These are phyloP conservation scores for Galerucella calmariensis DNA, from an alignment of 2,888 invertebrate species.

Conservation along the genomic window DNA sequence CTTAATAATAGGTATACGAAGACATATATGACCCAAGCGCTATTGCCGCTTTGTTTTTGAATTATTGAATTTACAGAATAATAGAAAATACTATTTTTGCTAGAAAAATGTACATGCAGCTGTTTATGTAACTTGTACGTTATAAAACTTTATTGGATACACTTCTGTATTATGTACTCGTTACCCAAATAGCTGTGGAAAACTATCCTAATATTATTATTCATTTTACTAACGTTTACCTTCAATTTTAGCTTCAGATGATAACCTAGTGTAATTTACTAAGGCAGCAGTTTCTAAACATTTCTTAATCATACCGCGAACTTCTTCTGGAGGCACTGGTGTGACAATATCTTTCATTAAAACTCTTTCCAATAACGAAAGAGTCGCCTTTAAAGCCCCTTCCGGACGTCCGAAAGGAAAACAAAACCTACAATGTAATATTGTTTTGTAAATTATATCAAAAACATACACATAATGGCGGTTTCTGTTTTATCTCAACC, in stretches of 20 bases:
- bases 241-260: conserved; percentile 97
- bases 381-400: conserved; percentile 95
- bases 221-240: conserved; percentile 70
- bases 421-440: conserved; percentile 76
- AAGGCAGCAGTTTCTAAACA: conserved; percentile 98
- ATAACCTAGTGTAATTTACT: conserved; percentile 95
- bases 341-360: conserved; percentile 99
- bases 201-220: background rate
- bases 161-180: too few species aligned
- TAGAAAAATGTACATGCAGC: too few species aligned
- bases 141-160: too few species aligned
- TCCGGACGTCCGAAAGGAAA: conserved; percentile 99
- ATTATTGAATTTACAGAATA: too few species aligned
- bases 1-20: too few species aligned
- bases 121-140: too few species aligned
- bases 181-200: background rate
- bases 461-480: background rate
- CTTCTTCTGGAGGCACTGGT: conserved; percentile 95
- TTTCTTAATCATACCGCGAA: conserved; percentile 94
- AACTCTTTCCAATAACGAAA: conserved; percentile 95
- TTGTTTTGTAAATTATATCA: background rate
- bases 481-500: background rate
- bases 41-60: too few species aligned
- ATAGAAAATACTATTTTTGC: too few species aligned
- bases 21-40: too few species aligned